Evolutionary conservation across 2,797 vertebrate species (phyloP).

Genomic region (Acrossocheilus wenchowensis): DNA sequence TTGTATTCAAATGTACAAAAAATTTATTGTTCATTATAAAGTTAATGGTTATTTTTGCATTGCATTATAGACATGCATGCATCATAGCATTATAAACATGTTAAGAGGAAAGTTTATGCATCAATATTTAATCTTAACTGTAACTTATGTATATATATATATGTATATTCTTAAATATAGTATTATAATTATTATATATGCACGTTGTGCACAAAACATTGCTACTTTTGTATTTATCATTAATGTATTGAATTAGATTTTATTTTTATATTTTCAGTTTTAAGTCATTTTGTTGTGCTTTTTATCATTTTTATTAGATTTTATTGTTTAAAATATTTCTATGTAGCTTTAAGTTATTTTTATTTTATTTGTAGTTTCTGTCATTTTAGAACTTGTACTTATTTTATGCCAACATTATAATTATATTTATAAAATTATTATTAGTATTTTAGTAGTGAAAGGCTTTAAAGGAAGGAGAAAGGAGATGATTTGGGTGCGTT

Average conservation of each 20-base stretch:
- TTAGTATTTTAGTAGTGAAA: neutral
- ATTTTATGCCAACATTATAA: neutral
- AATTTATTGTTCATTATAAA: too few relatives aligned
- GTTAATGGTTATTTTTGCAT: too few relatives aligned
- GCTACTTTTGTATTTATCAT: neutral
- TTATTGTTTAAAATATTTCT: neutral
- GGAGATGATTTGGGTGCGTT: neutral
- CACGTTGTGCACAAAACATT: rapidly evolving
- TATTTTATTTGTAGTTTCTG: neutral
- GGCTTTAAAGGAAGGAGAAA: neutral
- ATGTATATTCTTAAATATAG: too few relatives aligned
- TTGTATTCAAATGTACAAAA: neutral
- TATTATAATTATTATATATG: too few relatives aligned
- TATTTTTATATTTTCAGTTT: neutral
- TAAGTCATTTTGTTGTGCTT: neutral
- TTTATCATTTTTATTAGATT: neutral
- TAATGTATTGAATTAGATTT: neutral
- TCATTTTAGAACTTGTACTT: neutral
- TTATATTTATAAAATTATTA: too few relatives aligned
- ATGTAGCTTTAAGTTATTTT: neutral
- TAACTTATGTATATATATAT: too few relatives aligned
- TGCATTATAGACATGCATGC: too few relatives aligned
- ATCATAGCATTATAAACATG: too few relatives aligned
- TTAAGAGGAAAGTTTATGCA: too few relatives aligned
- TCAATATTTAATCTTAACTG: too few relatives aligned